These are phyloP conservation scores for Achlya flavicornis DNA, from an alignment of 2,888 invertebrate species.

Conservation along the genomic window DNA sequence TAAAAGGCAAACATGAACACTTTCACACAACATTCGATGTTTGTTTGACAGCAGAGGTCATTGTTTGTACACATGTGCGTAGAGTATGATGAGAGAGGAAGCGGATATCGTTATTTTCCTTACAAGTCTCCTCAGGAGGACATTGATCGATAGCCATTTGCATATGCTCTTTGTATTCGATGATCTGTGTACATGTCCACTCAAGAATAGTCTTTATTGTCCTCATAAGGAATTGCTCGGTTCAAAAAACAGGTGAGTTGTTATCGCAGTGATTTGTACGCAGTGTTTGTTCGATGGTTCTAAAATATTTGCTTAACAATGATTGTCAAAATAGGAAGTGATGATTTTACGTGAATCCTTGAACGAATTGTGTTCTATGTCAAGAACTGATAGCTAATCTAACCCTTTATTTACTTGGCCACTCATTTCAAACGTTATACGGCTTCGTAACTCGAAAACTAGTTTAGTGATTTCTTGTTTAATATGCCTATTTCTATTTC, in stretches of 20 bases:
- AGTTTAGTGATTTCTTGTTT: background rate
- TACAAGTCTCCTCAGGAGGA: constrained; percentile 40
- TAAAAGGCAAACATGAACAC: constrained; percentile 24
- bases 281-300: constrained; percentile 6
- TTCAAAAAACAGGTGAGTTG: constrained; percentile 4
- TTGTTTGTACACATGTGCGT: constrained; percentile 23
- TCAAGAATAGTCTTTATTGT: constrained; percentile 13
- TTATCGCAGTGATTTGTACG: background rate
- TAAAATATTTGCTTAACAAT: background rate
- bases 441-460: background rate
- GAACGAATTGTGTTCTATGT: background rate
- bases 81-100: constrained; percentile 44
- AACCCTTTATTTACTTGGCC: background rate
- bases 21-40: constrained; percentile 29
- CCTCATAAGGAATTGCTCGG: background rate
- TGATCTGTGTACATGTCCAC: constrained; percentile 18
- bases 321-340: background rate
- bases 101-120: constrained; percentile 56
- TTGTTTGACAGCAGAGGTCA: constrained; percentile 49
- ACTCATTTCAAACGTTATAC: background rate
- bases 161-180: constrained; percentile 27
- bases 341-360: constrained; percentile 5
- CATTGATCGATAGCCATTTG: constrained; percentile 54
- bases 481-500: background rate
- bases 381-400: background rate